These are phyloP conservation scores for Chloroclystis v-ata DNA, from an alignment of 2,888 invertebrate genomes.

Conservation along the genomic window DNA sequence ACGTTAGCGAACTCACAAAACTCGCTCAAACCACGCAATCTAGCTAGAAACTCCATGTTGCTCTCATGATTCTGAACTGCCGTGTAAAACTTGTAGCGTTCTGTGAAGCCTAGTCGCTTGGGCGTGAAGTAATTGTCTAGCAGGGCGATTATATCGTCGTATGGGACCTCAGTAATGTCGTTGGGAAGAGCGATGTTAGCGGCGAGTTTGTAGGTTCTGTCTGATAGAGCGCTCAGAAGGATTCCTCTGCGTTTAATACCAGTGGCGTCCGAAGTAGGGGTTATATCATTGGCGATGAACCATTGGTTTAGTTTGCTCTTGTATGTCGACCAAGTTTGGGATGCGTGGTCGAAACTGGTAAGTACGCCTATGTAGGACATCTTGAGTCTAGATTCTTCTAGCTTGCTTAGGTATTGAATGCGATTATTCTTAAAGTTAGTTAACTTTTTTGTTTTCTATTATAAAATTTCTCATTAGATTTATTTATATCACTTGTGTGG, in stretches of 20 bases:
- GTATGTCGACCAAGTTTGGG: slow-evolving; percentile 2
- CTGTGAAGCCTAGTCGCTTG: not conserved
- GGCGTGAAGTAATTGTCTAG: slow-evolving; percentile 10
- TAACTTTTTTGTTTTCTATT: too few species aligned
- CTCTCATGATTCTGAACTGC: not conserved
- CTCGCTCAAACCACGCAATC: slow-evolving; percentile 1
- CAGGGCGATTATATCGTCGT: slow-evolving; percentile 3
- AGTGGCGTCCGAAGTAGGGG: not conserved
- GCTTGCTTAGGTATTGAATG: too few species aligned
- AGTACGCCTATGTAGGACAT: slow-evolving; percentile 6
- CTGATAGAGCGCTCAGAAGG: slow-evolving; percentile 1
- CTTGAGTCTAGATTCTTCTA: too few species aligned
- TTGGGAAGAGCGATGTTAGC: not conserved
- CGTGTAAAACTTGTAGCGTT: slow-evolving; percentile 8
- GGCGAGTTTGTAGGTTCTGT: slow-evolving; percentile 1
- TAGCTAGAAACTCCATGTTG: not conserved
- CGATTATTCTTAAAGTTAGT: too few species aligned
- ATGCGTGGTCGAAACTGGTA: slow-evolving; percentile 5
- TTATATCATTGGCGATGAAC: slow-evolving; percentile 12
- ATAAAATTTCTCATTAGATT: too few species aligned
- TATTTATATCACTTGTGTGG: too few species aligned
- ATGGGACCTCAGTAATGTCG: not conserved
- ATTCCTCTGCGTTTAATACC: slow-evolving; percentile 1
- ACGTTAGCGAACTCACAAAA: slow-evolving; percentile 3
- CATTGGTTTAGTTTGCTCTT: slow-evolving; percentile 10